phyloP scores from a whole-genome alignment of 1,140 invertebrate genomes.

The Musca vetustissima region DNA sequence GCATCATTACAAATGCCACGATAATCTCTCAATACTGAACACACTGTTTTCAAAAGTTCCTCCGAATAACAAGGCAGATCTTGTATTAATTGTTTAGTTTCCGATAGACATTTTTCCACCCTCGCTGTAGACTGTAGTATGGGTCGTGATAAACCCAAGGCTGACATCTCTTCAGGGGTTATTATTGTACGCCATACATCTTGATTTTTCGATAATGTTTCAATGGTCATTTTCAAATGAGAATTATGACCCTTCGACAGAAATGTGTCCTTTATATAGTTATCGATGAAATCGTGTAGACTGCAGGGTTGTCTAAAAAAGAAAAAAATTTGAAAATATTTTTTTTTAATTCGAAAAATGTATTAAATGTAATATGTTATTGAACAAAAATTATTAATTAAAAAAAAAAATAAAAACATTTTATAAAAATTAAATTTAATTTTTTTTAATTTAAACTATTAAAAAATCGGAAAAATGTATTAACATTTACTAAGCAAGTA shows the following conservation, averaged over 20 bases:
- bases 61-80: constrained; percentile 64
- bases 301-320: constrained; percentile 60
- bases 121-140: constrained; percentile 68
- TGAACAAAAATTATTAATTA: too few species aligned
- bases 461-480: too few species aligned
- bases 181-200: constrained; percentile 74
- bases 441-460: too few species aligned
- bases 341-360: too few species aligned
- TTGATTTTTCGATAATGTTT: constrained; percentile 69
- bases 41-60: constrained; percentile 53
- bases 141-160: constrained; percentile 65
- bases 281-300: constrained; percentile 73
- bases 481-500: too few species aligned
- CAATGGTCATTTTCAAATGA: constrained; percentile 64
- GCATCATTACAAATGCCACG: constrained; percentile 74
- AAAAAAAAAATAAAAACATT: background rate
- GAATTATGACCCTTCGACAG: constrained; percentile 62
- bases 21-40: constrained; percentile 66
- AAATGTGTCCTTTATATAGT: constrained; percentile 75
- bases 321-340: constrained; percentile 5
- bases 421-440: too few species aligned
- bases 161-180: constrained; percentile 67
- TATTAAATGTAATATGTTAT: too few species aligned
- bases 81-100: constrained; percentile 70
- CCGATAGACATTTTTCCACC: constrained; percentile 70